Percentiles rank a stretch among this genome's conserved stretches.
Evolutionary conservation across 2,888 invertebrate species (phyloP).

Genomic region (Drosophila kanekoi): DNA sequence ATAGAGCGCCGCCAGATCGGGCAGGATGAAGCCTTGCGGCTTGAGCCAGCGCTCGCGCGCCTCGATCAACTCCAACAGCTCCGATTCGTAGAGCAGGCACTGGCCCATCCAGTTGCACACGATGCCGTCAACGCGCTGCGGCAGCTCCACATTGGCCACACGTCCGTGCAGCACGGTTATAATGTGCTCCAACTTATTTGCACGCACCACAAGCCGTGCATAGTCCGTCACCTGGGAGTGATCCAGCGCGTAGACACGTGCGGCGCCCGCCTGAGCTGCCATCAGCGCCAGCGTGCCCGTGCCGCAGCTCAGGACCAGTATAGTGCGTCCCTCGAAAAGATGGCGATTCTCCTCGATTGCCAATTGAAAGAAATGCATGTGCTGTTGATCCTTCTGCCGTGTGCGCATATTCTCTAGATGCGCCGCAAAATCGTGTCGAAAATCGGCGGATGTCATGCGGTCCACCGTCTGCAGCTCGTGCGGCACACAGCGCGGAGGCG

Average conservation of each 20-base stretch:
- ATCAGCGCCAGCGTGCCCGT: slow-evolving; percentile 75
- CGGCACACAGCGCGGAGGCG: slow-evolving; percentile 42
- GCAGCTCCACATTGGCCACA: slow-evolving; percentile 67
- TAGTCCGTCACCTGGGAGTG: slow-evolving; percentile 75
- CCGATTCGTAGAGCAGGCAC: slow-evolving; percentile 97
- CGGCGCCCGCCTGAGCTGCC: slow-evolving; percentile 77
- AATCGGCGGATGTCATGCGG: slow-evolving; percentile 78
- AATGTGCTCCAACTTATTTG: slow-evolving; percentile 59
- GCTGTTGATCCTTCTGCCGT: slow-evolving; percentile 55
- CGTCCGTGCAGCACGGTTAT: slow-evolving; percentile 74
- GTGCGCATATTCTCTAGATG: slow-evolving; percentile 66
- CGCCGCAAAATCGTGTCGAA: slow-evolving; percentile 70
- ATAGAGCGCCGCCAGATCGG: slow-evolving; percentile 95
- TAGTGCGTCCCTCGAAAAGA: slow-evolving; percentile 69
- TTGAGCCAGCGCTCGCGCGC: slow-evolving; percentile 98
- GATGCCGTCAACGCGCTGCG: slow-evolving; percentile 92
- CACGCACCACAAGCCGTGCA: slow-evolving; percentile 68
- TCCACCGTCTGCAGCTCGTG: slow-evolving; percentile 57
- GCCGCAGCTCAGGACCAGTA: slow-evolving; percentile 78
- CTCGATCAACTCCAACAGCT: slow-evolving; percentile 97
- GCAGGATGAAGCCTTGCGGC: slow-evolving; percentile 95
- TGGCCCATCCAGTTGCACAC: slow-evolving; percentile 91
- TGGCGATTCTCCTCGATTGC: slow-evolving; percentile 76
- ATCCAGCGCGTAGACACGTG: slow-evolving; percentile 77
- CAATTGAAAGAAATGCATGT: slow-evolving; percentile 63